phyloP scores from a whole-genome alignment of 2,113 vertebrate species.

The Cyprinodon tularosa region DNA sequence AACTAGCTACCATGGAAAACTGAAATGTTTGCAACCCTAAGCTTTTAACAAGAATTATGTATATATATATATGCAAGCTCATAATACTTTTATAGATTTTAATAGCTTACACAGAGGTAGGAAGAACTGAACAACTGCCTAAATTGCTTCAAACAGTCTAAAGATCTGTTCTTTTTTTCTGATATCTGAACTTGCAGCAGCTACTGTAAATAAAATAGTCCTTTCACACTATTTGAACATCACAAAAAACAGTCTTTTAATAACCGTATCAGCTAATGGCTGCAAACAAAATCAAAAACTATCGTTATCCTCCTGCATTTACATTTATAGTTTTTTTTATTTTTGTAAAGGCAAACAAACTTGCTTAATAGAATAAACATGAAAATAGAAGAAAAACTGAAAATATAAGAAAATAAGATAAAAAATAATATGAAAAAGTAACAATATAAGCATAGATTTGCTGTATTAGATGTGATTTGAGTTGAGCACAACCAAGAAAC shows the following conservation, averaged over 20 bases:
- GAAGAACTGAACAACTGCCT: no score
- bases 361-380: background rate
- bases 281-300: conserved; percentile 1
- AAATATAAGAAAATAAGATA: background rate
- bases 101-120: background rate
- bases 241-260: no score
- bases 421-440: background rate
- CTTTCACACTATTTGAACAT: no score
- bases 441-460: no score
- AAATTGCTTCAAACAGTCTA: no score
- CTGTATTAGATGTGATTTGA: no score
- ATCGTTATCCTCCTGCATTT: background rate
- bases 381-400: background rate
- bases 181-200: no score
- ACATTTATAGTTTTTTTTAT: background rate
- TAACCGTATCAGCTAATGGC: conserved; percentile 1
- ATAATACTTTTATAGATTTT: background rate
- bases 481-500: no score
- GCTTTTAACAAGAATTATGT: background rate
- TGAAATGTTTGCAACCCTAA: background rate
- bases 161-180: no score
- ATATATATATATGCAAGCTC: background rate
- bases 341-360: background rate
- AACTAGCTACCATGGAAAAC: no score
- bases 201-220: no score